A percentile compares a stretch with the other conserved stretches of the same genome.
Conservation (phyloP, 2,113 vertebrate species). For the Eudyptes chrysolophus region DNA sequence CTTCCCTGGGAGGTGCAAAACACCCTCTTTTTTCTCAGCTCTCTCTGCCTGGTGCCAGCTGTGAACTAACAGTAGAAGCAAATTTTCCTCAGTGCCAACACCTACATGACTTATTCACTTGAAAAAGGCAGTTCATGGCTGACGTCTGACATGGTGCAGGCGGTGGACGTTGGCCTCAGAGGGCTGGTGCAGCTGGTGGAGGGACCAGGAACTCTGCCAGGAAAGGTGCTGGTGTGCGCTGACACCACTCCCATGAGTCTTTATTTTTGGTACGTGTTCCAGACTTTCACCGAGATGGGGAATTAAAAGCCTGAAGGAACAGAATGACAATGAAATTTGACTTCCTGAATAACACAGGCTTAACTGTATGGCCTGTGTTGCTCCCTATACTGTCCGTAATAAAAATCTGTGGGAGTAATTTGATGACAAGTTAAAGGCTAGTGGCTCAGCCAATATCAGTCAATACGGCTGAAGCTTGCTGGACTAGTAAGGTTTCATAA, state of each 20-base stretch:
- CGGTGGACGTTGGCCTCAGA: background rate
- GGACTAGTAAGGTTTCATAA: background rate
- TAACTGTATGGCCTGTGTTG: background rate
- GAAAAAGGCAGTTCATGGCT: background rate
- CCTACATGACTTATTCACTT: background rate
- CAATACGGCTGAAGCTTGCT: background rate
- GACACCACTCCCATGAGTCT: rapidly evolving
- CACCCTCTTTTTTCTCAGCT: background rate
- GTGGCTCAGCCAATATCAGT: background rate
- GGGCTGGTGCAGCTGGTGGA: background rate
- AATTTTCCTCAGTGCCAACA: background rate
- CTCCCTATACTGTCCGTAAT: rapidly evolving
- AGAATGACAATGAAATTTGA: background rate
- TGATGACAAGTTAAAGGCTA: background rate
- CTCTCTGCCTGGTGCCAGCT: background rate
- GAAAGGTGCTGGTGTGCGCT: background rate
- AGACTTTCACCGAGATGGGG: rapidly evolving
- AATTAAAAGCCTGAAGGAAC: background rate
- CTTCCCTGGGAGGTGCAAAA: background rate
- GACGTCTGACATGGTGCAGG: background rate
- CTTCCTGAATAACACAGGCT: background rate
- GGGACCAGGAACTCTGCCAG: background rate
- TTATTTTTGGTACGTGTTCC: background rate
- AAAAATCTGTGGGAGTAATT: background rate
- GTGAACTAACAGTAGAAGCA: background rate